phyloP scores from a whole-genome alignment of 2,888 invertebrate genomes.

The Nemurella pictetii region DNA sequence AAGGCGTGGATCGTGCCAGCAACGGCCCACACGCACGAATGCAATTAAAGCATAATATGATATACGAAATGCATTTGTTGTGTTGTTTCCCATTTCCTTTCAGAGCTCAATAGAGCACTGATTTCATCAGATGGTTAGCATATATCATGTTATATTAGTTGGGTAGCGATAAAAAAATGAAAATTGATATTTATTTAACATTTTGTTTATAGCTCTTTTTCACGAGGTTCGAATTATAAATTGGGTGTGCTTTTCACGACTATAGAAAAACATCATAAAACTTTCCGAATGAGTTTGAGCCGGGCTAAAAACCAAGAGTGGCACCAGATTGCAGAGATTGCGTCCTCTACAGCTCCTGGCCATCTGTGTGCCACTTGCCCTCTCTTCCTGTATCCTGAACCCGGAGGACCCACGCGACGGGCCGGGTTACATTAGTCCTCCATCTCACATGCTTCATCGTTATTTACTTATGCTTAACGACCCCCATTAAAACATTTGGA shows the following conservation, averaged over 20 bases:
- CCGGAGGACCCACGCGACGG: not conserved
- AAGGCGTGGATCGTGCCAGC: not conserved
- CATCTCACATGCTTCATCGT: not conserved
- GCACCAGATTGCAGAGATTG: not conserved
- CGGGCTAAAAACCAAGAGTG: not conserved
- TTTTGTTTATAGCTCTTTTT: not conserved
- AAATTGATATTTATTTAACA: not conserved
- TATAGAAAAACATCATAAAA: not conserved
- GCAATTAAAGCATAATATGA: not conserved
- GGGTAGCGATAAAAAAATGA: not conserved
- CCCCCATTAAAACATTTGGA: not conserved
- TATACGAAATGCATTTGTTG: not conserved
- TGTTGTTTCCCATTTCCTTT: not conserved
- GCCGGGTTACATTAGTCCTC: not conserved
- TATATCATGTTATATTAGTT: not conserved
- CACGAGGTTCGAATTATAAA: not conserved
- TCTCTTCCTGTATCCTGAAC: not conserved
- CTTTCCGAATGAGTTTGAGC: not conserved
- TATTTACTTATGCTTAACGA: not conserved
- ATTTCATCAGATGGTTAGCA: too few species aligned
- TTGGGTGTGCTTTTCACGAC: too few species aligned
- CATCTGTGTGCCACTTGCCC: not conserved
- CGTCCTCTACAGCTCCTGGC: not conserved
- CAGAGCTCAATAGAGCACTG: not conserved
- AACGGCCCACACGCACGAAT: not conserved